Evolutionary conservation across 2,113 vertebrate genomes (phyloP), one percentile per base, ranked within the genome.

Genomic region (Leuciscus idus): DNA sequence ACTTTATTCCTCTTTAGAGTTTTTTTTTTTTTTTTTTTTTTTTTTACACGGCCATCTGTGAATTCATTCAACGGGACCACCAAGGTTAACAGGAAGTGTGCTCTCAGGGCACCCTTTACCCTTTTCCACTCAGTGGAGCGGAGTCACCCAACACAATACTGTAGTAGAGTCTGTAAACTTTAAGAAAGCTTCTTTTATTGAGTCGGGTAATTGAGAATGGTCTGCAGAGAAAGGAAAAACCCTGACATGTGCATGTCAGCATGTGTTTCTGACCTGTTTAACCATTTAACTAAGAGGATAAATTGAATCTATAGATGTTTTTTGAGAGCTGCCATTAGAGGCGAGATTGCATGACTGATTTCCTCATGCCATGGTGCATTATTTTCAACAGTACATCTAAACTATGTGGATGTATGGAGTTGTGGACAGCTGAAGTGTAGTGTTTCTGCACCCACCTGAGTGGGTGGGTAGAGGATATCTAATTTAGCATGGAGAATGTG

Each of bases 51-150:
- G 23, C 91, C 92, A 92, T 94, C 93, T 95, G 93, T 89, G 91
- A 90, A 92, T 90, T 73, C 80, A 90, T 89, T 94, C 84, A 89
- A 55, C 50, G 11, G 84, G 92, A 93, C 92, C 92, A 94, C 92
- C 92, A 91, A 79, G 55, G 77, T 66, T 88, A 36, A 70, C 46
- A 91, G 92, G 89, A 93, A 92, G 86, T 90, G 81, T 68, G 87
- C 75, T 87, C 89, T 59, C 11, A 77, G 68, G 85, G 87, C 83
- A 92, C 87, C 89, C 3, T 85, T 64, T 23, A 39, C 43, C 83
- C 84, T 43, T 85, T 75, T 81, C 78, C 62, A 85, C 26, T 68
- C 72, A 36, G 28, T 48, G 36, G 43, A 21, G 66, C 4, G 33
- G 21, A n/a, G 83, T 61, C 48, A 36, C 46, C 72, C 30, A 43